These are phyloP conservation scores for Protobothrops mucrosquamatus DNA, from an alignment of 2,113 vertebrate genomes.

Conservation along the genomic window DNA sequence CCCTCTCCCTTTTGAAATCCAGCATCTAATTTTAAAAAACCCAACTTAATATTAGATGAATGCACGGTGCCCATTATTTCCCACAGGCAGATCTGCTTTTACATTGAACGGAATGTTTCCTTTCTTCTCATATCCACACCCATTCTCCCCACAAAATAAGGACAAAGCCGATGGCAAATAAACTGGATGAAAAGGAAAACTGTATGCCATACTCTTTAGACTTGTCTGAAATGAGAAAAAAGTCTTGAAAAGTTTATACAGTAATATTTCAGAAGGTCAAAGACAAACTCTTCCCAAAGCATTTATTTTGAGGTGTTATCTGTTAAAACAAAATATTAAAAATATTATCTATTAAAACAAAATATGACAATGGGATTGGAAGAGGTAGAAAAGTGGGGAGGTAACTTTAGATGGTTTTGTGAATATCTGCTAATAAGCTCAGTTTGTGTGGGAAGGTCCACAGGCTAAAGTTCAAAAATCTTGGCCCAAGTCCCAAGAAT, in stretches of 20 bases:
- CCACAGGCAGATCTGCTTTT: constrained; percentile 67
- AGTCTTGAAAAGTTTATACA: constrained; percentile 1
- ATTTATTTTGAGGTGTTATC: constrained; percentile 41
- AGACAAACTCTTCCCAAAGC: constrained; percentile 19
- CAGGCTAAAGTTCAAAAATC: not conserved
- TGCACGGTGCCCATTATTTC: constrained; percentile 65
- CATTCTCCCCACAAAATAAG: not conserved
- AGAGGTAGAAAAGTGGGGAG: not conserved
- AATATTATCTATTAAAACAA: constrained; percentile 29
- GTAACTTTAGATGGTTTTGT: not conserved
- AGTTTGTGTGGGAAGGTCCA: not conserved
- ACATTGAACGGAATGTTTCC: constrained; percentile 66
- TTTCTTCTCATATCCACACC: not conserved
- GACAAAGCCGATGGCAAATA: not conserved
- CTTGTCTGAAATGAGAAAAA: not conserved
- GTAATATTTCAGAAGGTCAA: constrained; percentile 32
- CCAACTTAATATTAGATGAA: constrained; percentile 71
- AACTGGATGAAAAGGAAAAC: constrained; percentile 1
- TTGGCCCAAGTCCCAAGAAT: not conserved
- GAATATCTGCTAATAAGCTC: not conserved
- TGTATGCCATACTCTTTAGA: not conserved
- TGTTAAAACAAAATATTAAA: constrained; percentile 21
- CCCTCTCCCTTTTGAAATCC: constrained; percentile 41
- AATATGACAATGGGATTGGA: not conserved
- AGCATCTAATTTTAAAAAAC: constrained; percentile 73